A percentile compares a stretch with the other conserved stretches of the same genome.
These are phyloP conservation scores for Emesis russula DNA, from an alignment of 2,888 invertebrate genomes.

Conservation along the genomic window DNA sequence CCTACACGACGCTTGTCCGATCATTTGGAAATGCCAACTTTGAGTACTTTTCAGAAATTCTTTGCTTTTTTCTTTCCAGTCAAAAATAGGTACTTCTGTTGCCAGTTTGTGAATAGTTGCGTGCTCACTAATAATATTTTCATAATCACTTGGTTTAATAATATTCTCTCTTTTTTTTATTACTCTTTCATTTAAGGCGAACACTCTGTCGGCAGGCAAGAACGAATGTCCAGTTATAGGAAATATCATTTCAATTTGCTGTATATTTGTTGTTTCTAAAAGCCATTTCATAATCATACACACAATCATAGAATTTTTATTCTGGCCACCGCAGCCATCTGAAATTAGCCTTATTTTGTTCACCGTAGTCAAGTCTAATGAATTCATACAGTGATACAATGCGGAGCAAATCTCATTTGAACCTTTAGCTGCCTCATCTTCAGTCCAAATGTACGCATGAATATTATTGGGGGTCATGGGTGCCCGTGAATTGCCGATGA, in stretches of 20 bases:
- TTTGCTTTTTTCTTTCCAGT: conserved; percentile 62
- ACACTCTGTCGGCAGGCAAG: too few species aligned
- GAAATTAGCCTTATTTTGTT: not conserved
- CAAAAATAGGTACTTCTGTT: not conserved
- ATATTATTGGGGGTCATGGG: not conserved
- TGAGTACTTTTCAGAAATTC: conserved; percentile 59
- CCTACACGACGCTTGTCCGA: too few species aligned
- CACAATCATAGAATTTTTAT: not conserved
- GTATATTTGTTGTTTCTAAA: not conserved
- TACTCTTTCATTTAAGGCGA: too few species aligned
- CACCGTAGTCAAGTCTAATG: not conserved
- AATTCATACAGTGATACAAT: not conserved
- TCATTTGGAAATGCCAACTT: conserved; percentile 65
- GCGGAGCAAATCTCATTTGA: not conserved
- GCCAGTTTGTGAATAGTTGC: too few species aligned
- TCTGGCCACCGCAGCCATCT: not conserved
- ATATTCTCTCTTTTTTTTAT: too few species aligned
- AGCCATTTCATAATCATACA: not conserved
- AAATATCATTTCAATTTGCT: not conserved
- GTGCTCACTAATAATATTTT: too few species aligned
- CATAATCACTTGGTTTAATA: too few species aligned
- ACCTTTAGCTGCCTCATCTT: not conserved
- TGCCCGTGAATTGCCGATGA: conserved; percentile 3
- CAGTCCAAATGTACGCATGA: not conserved
- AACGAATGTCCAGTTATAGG: too few species aligned